Conservation (phyloP, 2,888 invertebrate species). For the Ennomos erosarius region DNA sequence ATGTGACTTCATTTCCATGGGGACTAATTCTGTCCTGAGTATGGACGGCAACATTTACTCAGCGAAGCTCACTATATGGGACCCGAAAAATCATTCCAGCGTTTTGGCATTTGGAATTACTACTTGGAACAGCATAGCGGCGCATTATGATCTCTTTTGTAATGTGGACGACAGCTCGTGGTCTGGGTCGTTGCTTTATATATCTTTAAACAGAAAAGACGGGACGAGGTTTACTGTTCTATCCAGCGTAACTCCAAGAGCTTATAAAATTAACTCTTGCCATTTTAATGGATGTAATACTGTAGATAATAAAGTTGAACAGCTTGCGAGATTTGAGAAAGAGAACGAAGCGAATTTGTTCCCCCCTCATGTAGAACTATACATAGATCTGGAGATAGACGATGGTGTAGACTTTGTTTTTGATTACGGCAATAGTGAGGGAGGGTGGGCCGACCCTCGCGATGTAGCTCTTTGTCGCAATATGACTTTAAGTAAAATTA, state of each 20-base stretch:
- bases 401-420: slow-evolving; percentile 50
- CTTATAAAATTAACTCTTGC: slow-evolving; percentile 43
- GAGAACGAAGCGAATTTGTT: slow-evolving; percentile 40
- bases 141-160: slow-evolving; percentile 64
- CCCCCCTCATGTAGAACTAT: slow-evolving; percentile 55
- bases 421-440: slow-evolving; percentile 54
- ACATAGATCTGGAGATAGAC: slow-evolving; percentile 53
- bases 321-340: slow-evolving; percentile 45
- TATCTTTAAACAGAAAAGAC: slow-evolving; percentile 56
- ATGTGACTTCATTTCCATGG: slow-evolving; percentile 59
- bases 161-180: slow-evolving; percentile 62
- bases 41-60: slow-evolving; percentile 38
- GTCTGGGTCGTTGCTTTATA: slow-evolving; percentile 56
- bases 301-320: not conserved
- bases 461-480: slow-evolving; percentile 59
- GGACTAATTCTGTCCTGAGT: slow-evolving; percentile 33
- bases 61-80: slow-evolving; percentile 54
- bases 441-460: slow-evolving; percentile 62
- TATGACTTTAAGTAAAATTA: slow-evolving; percentile 57
- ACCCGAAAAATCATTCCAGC: slow-evolving; percentile 52
- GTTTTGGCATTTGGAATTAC: slow-evolving; percentile 57
- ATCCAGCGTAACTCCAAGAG: slow-evolving; percentile 54
- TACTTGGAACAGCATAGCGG: slow-evolving; percentile 61
- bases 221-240: slow-evolving; percentile 57
- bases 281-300: not conserved